Evolutionary conservation across 1,140 invertebrate genomes (phyloP).

Genomic region (Brachionus plicatilis): DNA sequence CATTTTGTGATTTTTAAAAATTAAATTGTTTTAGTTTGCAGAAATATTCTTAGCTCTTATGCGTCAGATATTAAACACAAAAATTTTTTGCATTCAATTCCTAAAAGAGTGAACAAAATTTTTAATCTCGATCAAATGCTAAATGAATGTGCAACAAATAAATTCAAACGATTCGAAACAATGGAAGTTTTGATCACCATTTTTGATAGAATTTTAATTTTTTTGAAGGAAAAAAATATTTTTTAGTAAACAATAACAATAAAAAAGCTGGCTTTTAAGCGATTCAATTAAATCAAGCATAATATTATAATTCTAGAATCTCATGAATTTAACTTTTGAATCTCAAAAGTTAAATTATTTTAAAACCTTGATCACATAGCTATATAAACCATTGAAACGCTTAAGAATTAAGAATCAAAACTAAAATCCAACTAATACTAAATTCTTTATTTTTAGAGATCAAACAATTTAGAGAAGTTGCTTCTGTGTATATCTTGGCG

Average conservation of each 20-base stretch:
- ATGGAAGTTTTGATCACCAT: background rate
- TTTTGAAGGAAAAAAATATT: constrained; percentile 7
- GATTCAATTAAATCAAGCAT: background rate
- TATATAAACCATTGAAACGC: background rate
- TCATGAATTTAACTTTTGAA: background rate
- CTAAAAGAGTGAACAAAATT: background rate
- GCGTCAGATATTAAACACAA: background rate
- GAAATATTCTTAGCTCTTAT: constrained; percentile 20
- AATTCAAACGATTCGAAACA: background rate
- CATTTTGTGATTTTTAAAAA: background rate
- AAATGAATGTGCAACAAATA: constrained; percentile 1
- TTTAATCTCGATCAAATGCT: background rate
- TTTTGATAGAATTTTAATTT: background rate
- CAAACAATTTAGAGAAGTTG: background rate
- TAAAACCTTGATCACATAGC: background rate
- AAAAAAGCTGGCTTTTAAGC: background rate
- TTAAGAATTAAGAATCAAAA: background rate
- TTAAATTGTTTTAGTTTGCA: background rate
- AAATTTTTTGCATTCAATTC: constrained; percentile 35
- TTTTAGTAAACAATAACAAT: background rate
- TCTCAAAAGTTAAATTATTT: background rate
- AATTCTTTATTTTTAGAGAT: background rate
- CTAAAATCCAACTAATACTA: background rate
- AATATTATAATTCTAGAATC: background rate
- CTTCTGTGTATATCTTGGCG: background rate